These are phyloP conservation scores for Ailuropoda melanoleuca DNA, from an alignment of 2,113 vertebrate genomes.

Conservation along the genomic window DNA sequence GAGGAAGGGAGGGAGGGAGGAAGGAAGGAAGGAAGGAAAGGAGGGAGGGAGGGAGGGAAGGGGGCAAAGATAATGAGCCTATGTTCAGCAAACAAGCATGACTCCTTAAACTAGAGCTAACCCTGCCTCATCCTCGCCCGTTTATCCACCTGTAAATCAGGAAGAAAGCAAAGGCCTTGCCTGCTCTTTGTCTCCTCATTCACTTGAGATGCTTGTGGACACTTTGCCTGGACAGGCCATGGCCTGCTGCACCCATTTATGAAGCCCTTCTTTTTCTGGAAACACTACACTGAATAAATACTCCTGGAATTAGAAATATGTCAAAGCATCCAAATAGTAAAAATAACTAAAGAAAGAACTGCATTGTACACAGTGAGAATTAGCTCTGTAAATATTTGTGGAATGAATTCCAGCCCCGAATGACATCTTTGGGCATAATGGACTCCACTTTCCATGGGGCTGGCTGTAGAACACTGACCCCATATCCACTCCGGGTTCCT, in stretches of 20 bases:
- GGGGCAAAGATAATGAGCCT: not conserved
- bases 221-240: not conserved
- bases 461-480: no score
- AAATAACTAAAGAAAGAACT: not conserved
- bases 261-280: not conserved
- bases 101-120: not conserved
- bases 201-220: rapidly evolving
- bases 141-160: not conserved
- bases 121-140: not conserved
- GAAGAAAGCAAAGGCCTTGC: not conserved
- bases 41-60: no score
- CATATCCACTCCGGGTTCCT: rapidly evolving
- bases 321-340: not conserved
- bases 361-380: not conserved
- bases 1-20: not conserved
- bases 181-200: not conserved
- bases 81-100: not conserved
- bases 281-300: not conserved
- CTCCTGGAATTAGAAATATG: not conserved
- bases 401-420: not conserved
- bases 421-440: rapidly evolving
- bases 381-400: not conserved
- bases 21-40: not conserved
- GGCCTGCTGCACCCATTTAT: not conserved
- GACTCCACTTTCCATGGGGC: rapidly evolving